Evolutionary conservation across 2,797 vertebrate species (phyloP).

Genomic region (Scolopax bukidnonensis): DNA sequence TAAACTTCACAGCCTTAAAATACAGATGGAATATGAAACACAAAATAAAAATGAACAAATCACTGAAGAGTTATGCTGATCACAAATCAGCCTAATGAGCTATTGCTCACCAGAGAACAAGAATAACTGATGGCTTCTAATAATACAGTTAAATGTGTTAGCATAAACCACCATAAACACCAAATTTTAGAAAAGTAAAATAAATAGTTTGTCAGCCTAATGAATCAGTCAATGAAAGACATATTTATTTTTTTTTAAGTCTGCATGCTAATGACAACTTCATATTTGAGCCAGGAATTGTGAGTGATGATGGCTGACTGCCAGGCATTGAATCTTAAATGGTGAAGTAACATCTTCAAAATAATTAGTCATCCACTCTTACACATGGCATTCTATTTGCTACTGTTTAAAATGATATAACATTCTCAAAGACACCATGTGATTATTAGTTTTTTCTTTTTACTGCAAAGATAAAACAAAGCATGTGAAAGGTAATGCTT

Average conservation of each 20-base stretch:
- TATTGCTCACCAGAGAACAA: neutral
- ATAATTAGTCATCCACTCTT: conserved; percentile 11
- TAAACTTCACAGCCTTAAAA: neutral
- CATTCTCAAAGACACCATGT: neutral
- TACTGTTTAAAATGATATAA: neutral
- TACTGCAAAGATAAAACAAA: neutral
- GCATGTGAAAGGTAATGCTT: neutral
- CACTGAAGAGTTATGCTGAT: neutral
- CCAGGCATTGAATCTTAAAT: conserved; percentile 31
- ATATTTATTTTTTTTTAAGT: neutral
- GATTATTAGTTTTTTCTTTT: neutral
- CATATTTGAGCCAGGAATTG: conserved; percentile 11
- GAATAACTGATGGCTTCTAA: neutral
- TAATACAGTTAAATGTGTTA: neutral
- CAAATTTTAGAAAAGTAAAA: neutral
- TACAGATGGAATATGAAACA: neutral
- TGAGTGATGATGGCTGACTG: conserved; percentile 24
- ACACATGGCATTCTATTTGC: conserved; percentile 12
- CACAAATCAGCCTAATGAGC: neutral
- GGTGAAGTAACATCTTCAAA: conserved; percentile 16
- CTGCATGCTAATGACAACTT: conserved; percentile 9
- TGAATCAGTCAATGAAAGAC: conserved; percentile 38
- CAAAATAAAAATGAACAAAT: neutral
- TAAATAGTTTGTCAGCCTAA: conserved; percentile 23
- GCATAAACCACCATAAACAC: conserved; percentile 5